Percentiles rank a stretch among this genome's conserved stretches.
Conservation (phyloP, 2,113 vertebrate genomes). For the Penelope pileata region DNA sequence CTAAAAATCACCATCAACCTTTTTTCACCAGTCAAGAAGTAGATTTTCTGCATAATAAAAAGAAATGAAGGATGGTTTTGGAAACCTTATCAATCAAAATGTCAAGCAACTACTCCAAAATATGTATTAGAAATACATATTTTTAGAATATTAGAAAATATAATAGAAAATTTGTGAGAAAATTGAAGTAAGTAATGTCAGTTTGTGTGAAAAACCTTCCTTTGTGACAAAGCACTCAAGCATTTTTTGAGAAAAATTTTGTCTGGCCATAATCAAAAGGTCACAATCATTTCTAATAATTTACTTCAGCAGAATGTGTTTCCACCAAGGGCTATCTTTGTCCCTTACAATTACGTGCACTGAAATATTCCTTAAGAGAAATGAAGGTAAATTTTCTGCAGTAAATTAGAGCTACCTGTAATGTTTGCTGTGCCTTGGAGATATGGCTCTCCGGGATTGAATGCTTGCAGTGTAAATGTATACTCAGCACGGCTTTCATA, state of each 20-base stretch:
- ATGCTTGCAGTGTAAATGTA: constrained; percentile 43
- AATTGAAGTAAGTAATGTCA: not conserved
- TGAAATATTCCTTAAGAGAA: not conserved
- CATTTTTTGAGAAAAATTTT: not conserved
- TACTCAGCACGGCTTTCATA: constrained; percentile 46
- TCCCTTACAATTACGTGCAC: not conserved
- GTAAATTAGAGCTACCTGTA: constrained; percentile 50
- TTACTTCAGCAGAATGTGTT: not conserved
- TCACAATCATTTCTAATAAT: not conserved
- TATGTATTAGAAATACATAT: too few species aligned
- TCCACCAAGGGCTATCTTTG: not conserved
- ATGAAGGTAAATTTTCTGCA: not conserved
- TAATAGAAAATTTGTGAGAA: not conserved
- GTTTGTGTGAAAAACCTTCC: not conserved
- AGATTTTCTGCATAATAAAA: not conserved
- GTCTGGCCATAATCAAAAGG: not conserved
- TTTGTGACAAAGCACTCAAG: not conserved
- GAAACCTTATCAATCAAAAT: not conserved
- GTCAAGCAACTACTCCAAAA: not conserved
- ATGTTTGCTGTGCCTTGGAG: constrained; percentile 42
- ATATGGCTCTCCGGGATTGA: constrained; percentile 32
- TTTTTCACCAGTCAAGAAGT: not conserved
- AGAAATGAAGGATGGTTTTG: not conserved
- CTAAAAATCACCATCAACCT: not conserved
- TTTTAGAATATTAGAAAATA: too few species aligned